Conservation (phyloP, 2,888 invertebrate species). For the Clusia tigrina region DNA sequence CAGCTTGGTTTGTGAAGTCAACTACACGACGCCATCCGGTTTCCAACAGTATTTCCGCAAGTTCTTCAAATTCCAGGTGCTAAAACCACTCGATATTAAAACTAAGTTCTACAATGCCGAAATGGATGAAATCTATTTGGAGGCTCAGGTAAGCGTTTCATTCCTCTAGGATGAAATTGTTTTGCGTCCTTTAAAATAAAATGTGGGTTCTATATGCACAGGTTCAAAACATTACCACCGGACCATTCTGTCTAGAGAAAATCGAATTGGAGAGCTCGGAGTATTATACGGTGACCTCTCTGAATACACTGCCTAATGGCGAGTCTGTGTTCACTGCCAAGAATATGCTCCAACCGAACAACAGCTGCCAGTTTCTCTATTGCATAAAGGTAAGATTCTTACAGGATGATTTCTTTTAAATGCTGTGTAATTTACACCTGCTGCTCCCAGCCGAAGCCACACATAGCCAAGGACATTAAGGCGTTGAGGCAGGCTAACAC, state of each 20-base stretch:
- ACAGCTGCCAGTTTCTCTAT: conserved; percentile 94
- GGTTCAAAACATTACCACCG: conserved; percentile 92
- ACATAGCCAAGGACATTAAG: conserved; percentile 78
- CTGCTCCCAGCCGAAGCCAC: conserved; percentile 78
- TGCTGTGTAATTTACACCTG: no score
- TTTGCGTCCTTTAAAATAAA: no score
- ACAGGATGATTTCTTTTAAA: background rate
- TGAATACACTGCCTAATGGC: conserved; percentile 74
- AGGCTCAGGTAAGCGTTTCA: conserved; percentile 69
- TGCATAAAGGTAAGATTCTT: conserved; percentile 72
- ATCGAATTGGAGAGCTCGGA: conserved; percentile 92
- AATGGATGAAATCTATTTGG: conserved; percentile 77
- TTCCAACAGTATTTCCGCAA: conserved; percentile 89
- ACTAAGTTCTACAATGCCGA: conserved; percentile 98
- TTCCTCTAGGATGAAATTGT: background rate
- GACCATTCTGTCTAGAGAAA: conserved; percentile 92
- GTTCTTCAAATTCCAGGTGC: conserved; percentile 97
- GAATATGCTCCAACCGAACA: conserved; percentile 85
- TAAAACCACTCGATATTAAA: conserved; percentile 97
- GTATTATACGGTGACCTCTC: conserved; percentile 81
- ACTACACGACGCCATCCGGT: conserved; percentile 80
- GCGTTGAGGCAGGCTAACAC: conserved; percentile 83
- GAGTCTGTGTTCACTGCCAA: conserved; percentile 81
- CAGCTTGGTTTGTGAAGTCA: conserved; percentile 94
- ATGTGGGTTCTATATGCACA: conserved; percentile 55